phyloP scores from a whole-genome alignment of 2,113 vertebrate species.

The Clarias gariepinus region DNA sequence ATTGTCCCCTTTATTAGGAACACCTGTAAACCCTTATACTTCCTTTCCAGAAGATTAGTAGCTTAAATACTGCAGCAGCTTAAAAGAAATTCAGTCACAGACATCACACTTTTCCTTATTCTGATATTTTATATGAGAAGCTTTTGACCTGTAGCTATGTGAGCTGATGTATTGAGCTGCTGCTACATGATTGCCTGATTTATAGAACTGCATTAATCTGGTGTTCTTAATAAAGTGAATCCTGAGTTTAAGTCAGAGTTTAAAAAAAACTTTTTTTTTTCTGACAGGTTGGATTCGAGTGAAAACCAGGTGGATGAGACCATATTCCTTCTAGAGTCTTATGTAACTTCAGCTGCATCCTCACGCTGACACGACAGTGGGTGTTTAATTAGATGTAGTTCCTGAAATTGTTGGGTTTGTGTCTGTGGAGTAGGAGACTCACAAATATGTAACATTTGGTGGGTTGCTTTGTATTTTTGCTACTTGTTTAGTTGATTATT shows the following conservation, averaged over 20 bases:
- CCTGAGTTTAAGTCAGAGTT: not conserved
- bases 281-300: slow-evolving; percentile 84
- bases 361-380: slow-evolving; percentile 24
- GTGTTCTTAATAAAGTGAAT: no score
- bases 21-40: no score
- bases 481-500: not conserved
- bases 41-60: no score
- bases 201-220: no score
- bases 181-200: no score
- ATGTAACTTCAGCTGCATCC: slow-evolving; percentile 69
- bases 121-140: no score
- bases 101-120: no score
- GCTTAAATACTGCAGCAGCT: no score
- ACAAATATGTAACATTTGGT: not conserved
- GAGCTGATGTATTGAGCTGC: no score
- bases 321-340: slow-evolving; percentile 87
- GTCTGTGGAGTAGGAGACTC: not conserved
- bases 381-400: not conserved
- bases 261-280: not conserved
- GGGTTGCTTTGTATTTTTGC: not conserved
- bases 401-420: not conserved
- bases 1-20: no score
- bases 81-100: no score
- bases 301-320: slow-evolving; percentile 94
- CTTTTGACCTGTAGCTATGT: no score